Evolutionary conservation across 2,888 invertebrate genomes (phyloP), one percentile per base, ranked within the genome.

Genomic region (Drosophila meridionalis): DNA sequence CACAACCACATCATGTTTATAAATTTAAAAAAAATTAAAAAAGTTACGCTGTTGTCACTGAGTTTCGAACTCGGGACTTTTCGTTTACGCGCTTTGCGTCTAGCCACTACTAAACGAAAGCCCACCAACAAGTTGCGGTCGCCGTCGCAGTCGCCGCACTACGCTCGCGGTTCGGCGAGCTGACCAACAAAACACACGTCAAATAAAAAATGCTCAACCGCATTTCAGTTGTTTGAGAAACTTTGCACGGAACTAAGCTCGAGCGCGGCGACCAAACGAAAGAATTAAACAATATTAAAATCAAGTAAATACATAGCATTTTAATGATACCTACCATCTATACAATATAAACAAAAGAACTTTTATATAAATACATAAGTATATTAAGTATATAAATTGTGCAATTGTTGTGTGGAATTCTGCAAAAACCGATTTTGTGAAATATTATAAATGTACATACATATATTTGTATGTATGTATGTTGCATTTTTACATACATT

Each of bases 221-320:
- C 64, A 78, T 70, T 80, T 90, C 83, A 90, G 91, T 90, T 82
- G 78, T 73, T 80, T 77, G 69, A 74, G 80, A 80, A 81, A 80
- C 89, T 84, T 87, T 81, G 86, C 70, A 72, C 84, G 82, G 76
- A 74, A 76, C 79, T 78, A 77, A 89, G 69, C 62, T 42, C 70
- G 59, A 57, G 32, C 76, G 88, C 90, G 83, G 64, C 43, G 30
- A 40, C 9, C 47, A 67, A 69, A 58, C 60, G 57, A 53, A 69
- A 40, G 65, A 68, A 64, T 42, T 63, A 68, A 70, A 64, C 53
- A 57, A 57, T 52, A 43, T 50, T 42, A 14, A 66, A 48, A 47
- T 61, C 73, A 80, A 59, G 63, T 63, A 74, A 80, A 66, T 79
- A 76, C 53, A 55, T 48, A 26, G n/a, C 59, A 45, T 42, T 38